Conservation (phyloP, 2,797 vertebrate genomes). For the Sebastes jordani region DNA sequence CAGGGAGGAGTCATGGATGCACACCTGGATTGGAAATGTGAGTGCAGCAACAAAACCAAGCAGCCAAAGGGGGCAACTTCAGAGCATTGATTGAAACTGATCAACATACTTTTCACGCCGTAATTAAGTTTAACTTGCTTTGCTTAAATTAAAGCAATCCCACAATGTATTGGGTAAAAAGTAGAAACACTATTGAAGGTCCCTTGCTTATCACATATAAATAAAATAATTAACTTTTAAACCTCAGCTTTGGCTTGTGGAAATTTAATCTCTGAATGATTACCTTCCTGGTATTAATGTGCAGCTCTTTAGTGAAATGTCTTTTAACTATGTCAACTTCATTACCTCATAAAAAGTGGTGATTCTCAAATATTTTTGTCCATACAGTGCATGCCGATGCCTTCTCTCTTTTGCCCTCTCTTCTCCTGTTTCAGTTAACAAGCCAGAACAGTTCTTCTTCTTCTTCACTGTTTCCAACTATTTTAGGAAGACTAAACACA, state of each 20-base stretch:
- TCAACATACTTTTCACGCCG: background rate
- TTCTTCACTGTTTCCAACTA: slow-evolving; percentile 16
- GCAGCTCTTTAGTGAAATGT: background rate
- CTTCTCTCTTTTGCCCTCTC: background rate
- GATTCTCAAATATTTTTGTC: background rate
- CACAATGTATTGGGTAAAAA: background rate
- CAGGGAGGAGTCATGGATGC: background rate
- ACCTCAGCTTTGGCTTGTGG: background rate
- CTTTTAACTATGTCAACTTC: background rate
- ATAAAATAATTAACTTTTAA: background rate
- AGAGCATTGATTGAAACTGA: background rate
- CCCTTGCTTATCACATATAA: background rate
- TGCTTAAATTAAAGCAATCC: background rate
- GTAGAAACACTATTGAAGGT: background rate
- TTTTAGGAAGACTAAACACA: slow-evolving; percentile 41
- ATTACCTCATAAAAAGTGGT: background rate
- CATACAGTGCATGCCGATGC: background rate
- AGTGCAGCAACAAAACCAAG: background rate
- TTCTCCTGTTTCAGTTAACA: slow-evolving; percentile 17
- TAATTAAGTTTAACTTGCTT: background rate
- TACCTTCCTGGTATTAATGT: background rate
- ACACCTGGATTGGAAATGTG: slow-evolving; percentile 52
- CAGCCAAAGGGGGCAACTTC: background rate
- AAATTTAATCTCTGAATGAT: background rate
- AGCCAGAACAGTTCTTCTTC: slow-evolving; percentile 5